Evolutionary conservation across 2,797 vertebrate species (phyloP).

Genomic region (Galaxias olidus): DNA sequence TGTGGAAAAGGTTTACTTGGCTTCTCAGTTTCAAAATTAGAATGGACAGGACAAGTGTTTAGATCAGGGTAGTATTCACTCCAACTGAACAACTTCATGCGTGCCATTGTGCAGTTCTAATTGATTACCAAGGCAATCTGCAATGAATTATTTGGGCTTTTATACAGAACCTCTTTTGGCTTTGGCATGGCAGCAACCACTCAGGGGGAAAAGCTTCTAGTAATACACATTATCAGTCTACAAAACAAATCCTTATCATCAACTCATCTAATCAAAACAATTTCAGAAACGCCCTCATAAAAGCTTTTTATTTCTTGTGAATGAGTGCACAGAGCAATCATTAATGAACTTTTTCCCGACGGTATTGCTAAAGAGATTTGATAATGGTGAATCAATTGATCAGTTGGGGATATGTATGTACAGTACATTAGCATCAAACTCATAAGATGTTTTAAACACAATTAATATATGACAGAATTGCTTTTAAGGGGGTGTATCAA

Average conservation of each 20-base stretch:
- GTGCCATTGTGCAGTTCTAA: conserved; percentile 30
- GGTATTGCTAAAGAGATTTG: conserved; percentile 47
- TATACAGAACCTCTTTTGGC: conserved; percentile 30
- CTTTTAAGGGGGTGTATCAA: no score
- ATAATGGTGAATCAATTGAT: conserved; percentile 54
- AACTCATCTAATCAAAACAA: conserved; percentile 46
- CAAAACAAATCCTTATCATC: conserved; percentile 47
- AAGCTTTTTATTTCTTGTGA: conserved; percentile 49
- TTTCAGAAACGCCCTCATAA: conserved; percentile 54
- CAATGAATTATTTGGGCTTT: conserved; percentile 24
- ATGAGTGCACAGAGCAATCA: conserved; percentile 35
- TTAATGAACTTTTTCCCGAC: conserved; percentile 50
- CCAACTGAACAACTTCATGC: conserved; percentile 12
- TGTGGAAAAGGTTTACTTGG: conserved; percentile 2
- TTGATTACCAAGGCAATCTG: conserved; percentile 30
- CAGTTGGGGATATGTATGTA: conserved; percentile 48
- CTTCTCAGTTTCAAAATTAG: conserved; percentile 11
- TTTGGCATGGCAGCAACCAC: conserved; percentile 20
- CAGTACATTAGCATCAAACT: no score
- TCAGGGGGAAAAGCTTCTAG: conserved; percentile 27
- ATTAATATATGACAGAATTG: no score
- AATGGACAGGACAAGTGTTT: conserved; percentile 1
- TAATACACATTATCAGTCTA: conserved; percentile 37
- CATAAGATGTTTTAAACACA: no score
- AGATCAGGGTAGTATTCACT: conserved; percentile 24